Percentiles rank a stretch among this genome's conserved stretches.
Evolutionary conservation across 2,797 vertebrate genomes (phyloP).

Genomic region (Clarias laeviceps): DNA sequence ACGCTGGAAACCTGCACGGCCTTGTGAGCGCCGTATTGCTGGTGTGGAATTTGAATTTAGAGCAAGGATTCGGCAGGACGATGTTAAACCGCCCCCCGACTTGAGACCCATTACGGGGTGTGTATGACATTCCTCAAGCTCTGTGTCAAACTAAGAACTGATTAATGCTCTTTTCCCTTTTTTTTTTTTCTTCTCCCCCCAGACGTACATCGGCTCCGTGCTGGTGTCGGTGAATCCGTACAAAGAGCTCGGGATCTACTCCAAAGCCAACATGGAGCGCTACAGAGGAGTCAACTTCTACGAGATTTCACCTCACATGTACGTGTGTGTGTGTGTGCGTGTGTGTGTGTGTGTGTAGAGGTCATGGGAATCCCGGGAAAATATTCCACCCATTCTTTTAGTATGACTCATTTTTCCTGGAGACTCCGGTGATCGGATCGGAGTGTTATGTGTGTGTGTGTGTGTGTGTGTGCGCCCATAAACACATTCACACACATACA

Average conservation of each 20-base stretch:
- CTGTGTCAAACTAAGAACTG: neutral
- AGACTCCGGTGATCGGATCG: slow-evolving; percentile 47
- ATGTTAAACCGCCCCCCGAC: neutral
- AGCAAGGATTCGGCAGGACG: neutral
- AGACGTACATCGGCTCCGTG: slow-evolving; percentile 95
- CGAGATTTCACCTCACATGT: slow-evolving; percentile 95
- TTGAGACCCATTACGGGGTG: neutral
- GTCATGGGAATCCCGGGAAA: slow-evolving; percentile 46
- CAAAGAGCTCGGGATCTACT: slow-evolving; percentile 88
- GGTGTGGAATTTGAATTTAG: neutral
- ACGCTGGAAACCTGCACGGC: neutral
- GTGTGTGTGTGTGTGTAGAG: slow-evolving; percentile 23
- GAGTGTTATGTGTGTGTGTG: neutral
- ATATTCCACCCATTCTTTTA: slow-evolving; percentile 53
- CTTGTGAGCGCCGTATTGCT: neutral
- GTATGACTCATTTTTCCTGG: slow-evolving; percentile 59
- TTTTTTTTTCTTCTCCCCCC: slow-evolving; percentile 29
- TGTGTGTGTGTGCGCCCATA: neutral
- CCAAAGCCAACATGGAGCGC: slow-evolving; percentile 87
- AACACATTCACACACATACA: slow-evolving; percentile 23
- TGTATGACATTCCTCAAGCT: neutral
- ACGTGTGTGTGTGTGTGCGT: slow-evolving; percentile 63
- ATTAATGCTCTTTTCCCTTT: slow-evolving; percentile 4
- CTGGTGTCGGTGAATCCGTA: slow-evolving; percentile 87
- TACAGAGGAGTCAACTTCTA: slow-evolving; percentile 95